Percentiles rank a stretch among this genome's conserved stretches.
Evolutionary conservation across 2,113 vertebrate species (phyloP).

Genomic region (Diphyllodes magnificus): DNA sequence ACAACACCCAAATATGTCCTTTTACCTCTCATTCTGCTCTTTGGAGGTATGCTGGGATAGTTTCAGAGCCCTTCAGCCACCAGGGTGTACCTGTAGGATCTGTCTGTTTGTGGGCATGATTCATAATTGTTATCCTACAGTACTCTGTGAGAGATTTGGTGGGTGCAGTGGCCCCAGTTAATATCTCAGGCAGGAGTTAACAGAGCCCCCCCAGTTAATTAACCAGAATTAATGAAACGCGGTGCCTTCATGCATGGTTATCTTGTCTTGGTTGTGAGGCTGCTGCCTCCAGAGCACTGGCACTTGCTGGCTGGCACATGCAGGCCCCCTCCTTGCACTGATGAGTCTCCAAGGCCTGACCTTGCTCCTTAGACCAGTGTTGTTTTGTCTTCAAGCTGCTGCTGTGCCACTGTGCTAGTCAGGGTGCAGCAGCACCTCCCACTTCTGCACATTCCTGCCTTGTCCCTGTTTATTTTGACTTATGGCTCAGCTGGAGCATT

Average conservation of each 20-base stretch:
- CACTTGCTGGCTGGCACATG: neutral
- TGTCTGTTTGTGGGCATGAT: neutral
- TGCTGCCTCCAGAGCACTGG: neutral
- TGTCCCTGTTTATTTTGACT: neutral
- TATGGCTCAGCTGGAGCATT: neutral
- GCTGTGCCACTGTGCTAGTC: accelerated
- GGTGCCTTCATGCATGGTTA: neutral
- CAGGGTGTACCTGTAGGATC: accelerated
- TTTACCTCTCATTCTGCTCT: neutral
- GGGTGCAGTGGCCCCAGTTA: neutral
- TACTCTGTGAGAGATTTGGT: neutral
- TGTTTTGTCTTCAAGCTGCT: neutral
- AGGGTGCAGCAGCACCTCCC: neutral
- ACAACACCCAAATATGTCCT: accelerated
- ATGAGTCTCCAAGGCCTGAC: neutral
- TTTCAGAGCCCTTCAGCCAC: neutral
- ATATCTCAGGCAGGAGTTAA: neutral
- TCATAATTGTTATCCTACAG: neutral
- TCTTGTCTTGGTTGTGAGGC: neutral
- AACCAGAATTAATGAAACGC: accelerated
- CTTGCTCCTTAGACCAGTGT: neutral
- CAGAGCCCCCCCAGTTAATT: too few species aligned
- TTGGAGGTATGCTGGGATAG: neutral
- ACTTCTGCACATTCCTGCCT: neutral
- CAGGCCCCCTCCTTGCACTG: neutral